phyloP scores from a whole-genome alignment of 2,113 vertebrate species.

The Eidolon helvum region DNA sequence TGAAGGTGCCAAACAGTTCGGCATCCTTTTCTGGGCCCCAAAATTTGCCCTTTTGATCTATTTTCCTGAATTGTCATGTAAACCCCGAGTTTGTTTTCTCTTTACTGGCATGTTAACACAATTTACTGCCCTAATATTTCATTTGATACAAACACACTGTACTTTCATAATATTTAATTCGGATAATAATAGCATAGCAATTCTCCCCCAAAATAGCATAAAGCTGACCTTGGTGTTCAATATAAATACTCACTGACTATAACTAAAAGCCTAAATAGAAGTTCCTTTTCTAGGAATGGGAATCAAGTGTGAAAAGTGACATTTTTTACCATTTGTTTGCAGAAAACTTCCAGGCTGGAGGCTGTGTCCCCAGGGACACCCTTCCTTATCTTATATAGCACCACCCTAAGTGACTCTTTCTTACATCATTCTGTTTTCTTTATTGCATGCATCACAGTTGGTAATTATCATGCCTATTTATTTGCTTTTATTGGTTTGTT shows the following conservation, averaged over 20 bases:
- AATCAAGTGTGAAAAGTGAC: slow-evolving; percentile 37
- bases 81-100: background rate
- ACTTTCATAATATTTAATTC: background rate
- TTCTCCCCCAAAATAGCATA: background rate
- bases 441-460: background rate
- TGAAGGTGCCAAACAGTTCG: background rate
- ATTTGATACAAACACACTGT: background rate
- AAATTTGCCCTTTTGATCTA: background rate
- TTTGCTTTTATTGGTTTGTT: background rate
- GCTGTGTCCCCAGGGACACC: background rate
- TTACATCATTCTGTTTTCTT: slow-evolving; percentile 1
- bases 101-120: background rate
- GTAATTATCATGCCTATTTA: background rate
- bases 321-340: slow-evolving; percentile 35
- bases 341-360: background rate
- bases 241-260: slow-evolving; percentile 26
- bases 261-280: slow-evolving; percentile 35
- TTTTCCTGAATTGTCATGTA: background rate
- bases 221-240: slow-evolving; percentile 16
- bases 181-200: background rate
- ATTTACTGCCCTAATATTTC: background rate
- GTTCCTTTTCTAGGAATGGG: slow-evolving; percentile 5
- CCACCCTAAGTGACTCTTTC: background rate
- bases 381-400: background rate
- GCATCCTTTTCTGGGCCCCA: background rate